These are phyloP conservation scores for Sepiola atlantica DNA, from an alignment of 2,888 invertebrate genomes.

Conservation along the genomic window DNA sequence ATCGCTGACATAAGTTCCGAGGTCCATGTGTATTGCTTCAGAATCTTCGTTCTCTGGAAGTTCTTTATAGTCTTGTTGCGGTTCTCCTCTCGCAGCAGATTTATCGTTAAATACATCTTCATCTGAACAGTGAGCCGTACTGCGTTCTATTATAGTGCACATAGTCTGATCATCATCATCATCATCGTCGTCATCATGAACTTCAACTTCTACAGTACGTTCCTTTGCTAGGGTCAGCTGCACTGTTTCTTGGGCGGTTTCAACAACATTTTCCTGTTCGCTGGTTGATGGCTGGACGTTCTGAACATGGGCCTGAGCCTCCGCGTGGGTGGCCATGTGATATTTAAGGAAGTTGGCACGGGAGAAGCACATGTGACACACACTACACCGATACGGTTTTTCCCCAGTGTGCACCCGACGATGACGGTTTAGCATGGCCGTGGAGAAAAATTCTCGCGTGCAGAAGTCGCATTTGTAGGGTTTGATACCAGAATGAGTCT, in stretches of 20 bases:
- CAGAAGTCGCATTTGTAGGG: slow-evolving; percentile 44
- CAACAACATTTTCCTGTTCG: background rate
- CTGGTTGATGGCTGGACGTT: background rate
- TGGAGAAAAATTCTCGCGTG: slow-evolving; percentile 41
- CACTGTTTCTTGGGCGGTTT: background rate
- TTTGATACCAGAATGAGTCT: slow-evolving; percentile 43
- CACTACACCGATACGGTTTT: slow-evolving; percentile 8
- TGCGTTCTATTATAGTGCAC: background rate
- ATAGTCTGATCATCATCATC: background rate
- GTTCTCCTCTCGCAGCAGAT: background rate
- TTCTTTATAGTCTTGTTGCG: background rate
- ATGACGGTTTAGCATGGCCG: slow-evolving; percentile 34
- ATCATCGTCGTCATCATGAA: background rate
- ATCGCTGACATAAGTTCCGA: slow-evolving; percentile 36
- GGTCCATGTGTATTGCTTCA: background rate
- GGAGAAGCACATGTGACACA: slow-evolving; percentile 45
- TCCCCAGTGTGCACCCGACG: slow-evolving; percentile 42
- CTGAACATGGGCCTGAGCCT: background rate
- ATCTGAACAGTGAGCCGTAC: background rate
- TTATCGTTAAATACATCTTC: background rate
- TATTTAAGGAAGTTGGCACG: slow-evolving; percentile 44
- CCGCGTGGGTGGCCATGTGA: slow-evolving; percentile 8
- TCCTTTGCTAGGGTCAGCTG: too few species aligned
- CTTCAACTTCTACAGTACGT: slow-evolving; percentile 8
- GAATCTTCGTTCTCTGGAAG: background rate